Base-by-base conservation (phyloP, 2,113 vertebrate genomes). In the Aphyosemion australe region DNA sequence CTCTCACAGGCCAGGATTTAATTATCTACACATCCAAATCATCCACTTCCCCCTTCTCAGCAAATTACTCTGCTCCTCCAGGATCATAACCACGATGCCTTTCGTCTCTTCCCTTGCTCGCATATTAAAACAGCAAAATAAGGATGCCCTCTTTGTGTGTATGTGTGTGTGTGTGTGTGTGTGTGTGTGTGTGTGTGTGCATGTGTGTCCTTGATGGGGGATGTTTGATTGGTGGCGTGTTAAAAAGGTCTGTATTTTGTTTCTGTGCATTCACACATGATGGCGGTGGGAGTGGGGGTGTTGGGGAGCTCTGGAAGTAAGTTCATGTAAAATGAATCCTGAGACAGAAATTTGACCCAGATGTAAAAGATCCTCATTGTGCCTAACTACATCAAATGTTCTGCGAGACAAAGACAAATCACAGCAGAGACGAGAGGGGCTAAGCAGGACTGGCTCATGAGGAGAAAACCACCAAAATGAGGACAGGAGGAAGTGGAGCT, bases 1-100 rank as follows among this genome's bases (percentile, higher is more conserved):
- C 82, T 86, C 84, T 87, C 84, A 79, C 87, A 85, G 82, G 85
- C 87, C 80, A 54, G 76, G 78, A 87, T 90, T 90, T 90, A 89
- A 91, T 90, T 78, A 89, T 88, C 84, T 78, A 32, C 78, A 79
- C 76, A 75, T 79, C 80, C 77, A 89, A 88, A 86, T 87, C 37
- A 46, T 54, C 74, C 34, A 31, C 80, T 79, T 88, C 80, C 66
- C 63, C 63, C 81, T 81, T 77, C 81, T 88, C 85, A 84, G 83
- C 83, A 88, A 72, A 88, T 89, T 88, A 83, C 79, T 80, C 65
- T 68, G 69, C 78, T 88, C 84, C 87, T 82, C 53, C 66, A 85
- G 87, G 83, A 85, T 80, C 65, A 76, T 79, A 83, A 78, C 75
- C 59, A 11, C 62, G 67, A 82, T 74, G 79, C 72, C 59, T 84